These are phyloP conservation scores for Silvanus unidentatus DNA, from an alignment of 2,888 invertebrate species.

Conservation along the genomic window DNA sequence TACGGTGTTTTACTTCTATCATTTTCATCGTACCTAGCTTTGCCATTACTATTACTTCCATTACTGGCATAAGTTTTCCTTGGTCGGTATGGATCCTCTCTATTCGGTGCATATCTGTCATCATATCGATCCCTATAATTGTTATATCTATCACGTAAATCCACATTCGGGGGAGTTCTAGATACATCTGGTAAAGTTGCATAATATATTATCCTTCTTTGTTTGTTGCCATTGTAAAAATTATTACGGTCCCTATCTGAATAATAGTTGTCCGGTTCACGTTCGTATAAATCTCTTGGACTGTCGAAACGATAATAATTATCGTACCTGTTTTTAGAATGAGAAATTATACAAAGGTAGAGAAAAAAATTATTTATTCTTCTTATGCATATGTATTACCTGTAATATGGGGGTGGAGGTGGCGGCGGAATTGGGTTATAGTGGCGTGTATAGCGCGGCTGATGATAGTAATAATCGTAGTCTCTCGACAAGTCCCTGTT, in stretches of 20 bases:
- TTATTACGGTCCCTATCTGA: conserved; percentile 3
- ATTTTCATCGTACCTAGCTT: conserved; percentile 19
- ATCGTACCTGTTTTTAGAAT: neutral
- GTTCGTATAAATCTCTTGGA: conserved; percentile 5
- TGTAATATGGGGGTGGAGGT: conserved; percentile 1
- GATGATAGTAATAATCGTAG: conserved; percentile 13
- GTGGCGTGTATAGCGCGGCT: conserved; percentile 20
- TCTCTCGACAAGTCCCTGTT: conserved; percentile 15
- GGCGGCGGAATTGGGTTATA: conserved; percentile 7
- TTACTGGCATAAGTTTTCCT: conserved; percentile 13
- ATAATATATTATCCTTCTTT: conserved; percentile 63
- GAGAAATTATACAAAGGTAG: neutral
- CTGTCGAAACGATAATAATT: conserved; percentile 4
- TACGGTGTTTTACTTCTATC: conserved; percentile 29
- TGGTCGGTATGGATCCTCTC: conserved; percentile 14
- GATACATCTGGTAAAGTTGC: conserved; percentile 66
- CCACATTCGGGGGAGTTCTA: conserved; percentile 55
- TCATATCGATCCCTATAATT: conserved; percentile 23
- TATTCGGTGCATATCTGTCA: conserved; percentile 16
- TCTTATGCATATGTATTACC: neutral
- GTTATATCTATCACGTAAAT: conserved; percentile 50
- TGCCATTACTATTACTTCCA: neutral
- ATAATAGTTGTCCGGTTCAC: conserved; percentile 3
- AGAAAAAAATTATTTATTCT: conserved; percentile 1
- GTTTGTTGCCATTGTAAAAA: conserved; percentile 42